Percentiles rank a stretch among this genome's conserved stretches.
phyloP scores from a whole-genome alignment of 1,140 invertebrate species.

The Cydia pomonella region DNA sequence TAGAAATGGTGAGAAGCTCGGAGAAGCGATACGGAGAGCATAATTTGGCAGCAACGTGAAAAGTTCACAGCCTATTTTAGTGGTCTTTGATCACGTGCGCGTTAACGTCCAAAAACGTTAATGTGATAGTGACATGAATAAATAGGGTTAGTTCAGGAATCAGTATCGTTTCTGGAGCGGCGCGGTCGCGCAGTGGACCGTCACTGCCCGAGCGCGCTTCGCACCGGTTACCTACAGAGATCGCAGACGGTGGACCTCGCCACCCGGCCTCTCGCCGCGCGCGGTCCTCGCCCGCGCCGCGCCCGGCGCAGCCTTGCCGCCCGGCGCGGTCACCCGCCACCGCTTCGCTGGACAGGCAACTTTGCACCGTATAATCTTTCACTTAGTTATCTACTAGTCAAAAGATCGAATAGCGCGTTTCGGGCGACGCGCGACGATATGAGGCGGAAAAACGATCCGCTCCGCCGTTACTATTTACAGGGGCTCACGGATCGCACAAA shows the following conservation, averaged over 20 bases:
- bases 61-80: conserved; percentile 18
- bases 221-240: conserved; percentile 74
- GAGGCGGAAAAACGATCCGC: conserved; percentile 66
- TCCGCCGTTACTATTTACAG: conserved; percentile 74
- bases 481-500: conserved; percentile 69
- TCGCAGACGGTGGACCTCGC: conserved; percentile 69
- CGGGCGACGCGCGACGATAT: conserved; percentile 67
- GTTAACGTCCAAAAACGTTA: conserved; percentile 30
- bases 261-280: conserved; percentile 65
- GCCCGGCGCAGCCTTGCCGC: conserved; percentile 18
- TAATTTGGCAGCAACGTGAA: conserved; percentile 27
- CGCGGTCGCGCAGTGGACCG: conserved; percentile 51
- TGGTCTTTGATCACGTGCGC: not conserved
- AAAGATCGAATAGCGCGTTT: not conserved
- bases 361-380: not conserved
- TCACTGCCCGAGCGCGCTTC: conserved; percentile 44
- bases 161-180: conserved; percentile 42
- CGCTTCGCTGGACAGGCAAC: conserved; percentile 17
- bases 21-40: conserved; percentile 48
- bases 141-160: conserved; percentile 18
- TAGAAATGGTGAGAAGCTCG: conserved; percentile 53
- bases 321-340: not conserved
- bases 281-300: conserved; percentile 60
- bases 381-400: not conserved
- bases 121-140: not conserved